A percentile compares a stretch with the other conserved stretches of the same genome.
Conservation (phyloP, 2,888 invertebrate genomes). For the Seira sanloemensis region DNA sequence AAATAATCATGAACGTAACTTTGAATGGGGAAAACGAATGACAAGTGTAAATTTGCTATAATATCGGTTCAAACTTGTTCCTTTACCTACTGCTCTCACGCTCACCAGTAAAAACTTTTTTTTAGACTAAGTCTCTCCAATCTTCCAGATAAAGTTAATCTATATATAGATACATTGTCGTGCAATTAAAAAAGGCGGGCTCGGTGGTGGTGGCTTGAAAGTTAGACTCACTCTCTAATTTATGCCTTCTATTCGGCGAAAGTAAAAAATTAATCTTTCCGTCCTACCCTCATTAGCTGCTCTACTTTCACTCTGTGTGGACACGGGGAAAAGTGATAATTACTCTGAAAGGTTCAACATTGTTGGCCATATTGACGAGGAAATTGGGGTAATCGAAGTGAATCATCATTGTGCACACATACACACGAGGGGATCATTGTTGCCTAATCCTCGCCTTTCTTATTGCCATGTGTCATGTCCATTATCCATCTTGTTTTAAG, state of each 20-base stretch:
- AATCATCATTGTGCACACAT: neutral
- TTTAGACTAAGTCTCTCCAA: neutral
- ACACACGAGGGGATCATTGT: too few species aligned
- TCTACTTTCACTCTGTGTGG: too few species aligned
- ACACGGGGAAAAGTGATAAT: neutral
- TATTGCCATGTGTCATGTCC: neutral
- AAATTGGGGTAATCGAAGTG: too few species aligned
- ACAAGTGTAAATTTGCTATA: neutral
- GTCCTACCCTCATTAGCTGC: too few species aligned
- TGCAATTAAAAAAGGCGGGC: neutral
- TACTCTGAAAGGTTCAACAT: too few species aligned
- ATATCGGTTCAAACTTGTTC: neutral
- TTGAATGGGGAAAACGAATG: neutral
- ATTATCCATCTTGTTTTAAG: conserved; percentile 11
- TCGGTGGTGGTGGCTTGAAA: neutral
- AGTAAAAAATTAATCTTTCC: too few species aligned
- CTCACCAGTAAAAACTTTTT: neutral
- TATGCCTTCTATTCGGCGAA: too few species aligned
- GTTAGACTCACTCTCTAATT: too few species aligned
- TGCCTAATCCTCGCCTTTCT: neutral
- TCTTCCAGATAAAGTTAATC: neutral
- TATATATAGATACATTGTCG: neutral
- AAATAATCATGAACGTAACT: conserved; percentile 1
- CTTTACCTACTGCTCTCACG: too few species aligned
- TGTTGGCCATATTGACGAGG: too few species aligned